Base-by-base conservation (phyloP, 2,797 vertebrate genomes). In the Salarias fasciatus region DNA sequence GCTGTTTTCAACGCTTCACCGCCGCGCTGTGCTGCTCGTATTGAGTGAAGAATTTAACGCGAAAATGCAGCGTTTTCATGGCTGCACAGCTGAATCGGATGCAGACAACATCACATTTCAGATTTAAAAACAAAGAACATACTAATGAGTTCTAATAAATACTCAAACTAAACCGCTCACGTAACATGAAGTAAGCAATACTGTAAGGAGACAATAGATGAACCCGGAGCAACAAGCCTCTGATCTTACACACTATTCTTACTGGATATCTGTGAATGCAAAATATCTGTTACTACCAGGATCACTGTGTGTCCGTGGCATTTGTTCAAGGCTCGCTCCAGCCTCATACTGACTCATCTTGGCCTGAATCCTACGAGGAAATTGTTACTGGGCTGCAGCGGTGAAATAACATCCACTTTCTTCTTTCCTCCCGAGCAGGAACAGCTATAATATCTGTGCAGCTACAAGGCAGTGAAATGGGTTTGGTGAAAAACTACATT, bases 271-370 rank as follows among this genome's bases (percentile, higher is more conserved):
- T 63, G 14, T 42, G 59, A 72, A 59, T 41, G 55, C 52, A 68
- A 45, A 67, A 53, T 15, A 67, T 53, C 28, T 54, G 38, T 46
- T 66, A 67, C 74, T 59, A 68, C 44, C 51, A 62, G 58, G 44
- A 72, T 68, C 75, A 47, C 58, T 35, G 49, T 38, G 61, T 33
- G n/a, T 72, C 59, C 10, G 5, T 69, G 82, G 75, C 58, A 53
- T 79, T 66, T 52, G 46, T 83, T 82, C 73, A 74, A 84, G 59
- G 65, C 52, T 65, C 58, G 38, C 52, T 66, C 65, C 53, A 66
- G 67, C 58, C 61, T 80, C 71, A 53, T 11, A 64, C 60, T 80
- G 82, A 82, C 79, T 84, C 81, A 84, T 78, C 63, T 65, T 80
- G 76, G 76, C 72, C 52, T 44, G 57, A 67, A 30, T 79, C 82